These are phyloP conservation scores for Chrysocyon brachyurus DNA, from an alignment of 2,797 vertebrate species.

Conservation along the genomic window DNA sequence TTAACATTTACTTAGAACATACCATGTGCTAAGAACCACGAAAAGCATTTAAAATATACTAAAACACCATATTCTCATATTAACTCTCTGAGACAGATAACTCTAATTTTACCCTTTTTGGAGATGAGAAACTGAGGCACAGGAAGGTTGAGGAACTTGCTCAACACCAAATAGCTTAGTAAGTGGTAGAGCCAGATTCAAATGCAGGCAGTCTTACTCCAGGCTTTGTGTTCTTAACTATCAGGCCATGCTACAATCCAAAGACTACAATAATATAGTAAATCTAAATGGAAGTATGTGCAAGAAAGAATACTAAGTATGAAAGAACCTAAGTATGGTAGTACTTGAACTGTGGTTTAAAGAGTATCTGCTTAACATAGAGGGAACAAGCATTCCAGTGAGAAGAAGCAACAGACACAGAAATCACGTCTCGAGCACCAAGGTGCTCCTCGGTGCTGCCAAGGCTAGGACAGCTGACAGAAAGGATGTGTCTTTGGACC, in stretches of 20 bases:
- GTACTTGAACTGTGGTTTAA: neutral
- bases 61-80: neutral
- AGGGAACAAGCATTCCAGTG: neutral
- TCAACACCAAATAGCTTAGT: neutral
- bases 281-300: constrained; percentile 9
- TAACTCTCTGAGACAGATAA: neutral
- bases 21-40: neutral
- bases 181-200: neutral
- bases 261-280: neutral
- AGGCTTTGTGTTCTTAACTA: constrained; percentile 12
- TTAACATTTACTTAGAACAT: constrained; percentile 41
- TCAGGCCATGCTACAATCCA: neutral
- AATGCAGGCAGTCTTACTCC: neutral
- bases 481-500: neutral
- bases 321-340: neutral
- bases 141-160: constrained; percentile 15
- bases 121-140: constrained; percentile 45
- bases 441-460: neutral
- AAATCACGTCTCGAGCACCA: neutral
- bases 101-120: constrained; percentile 23
- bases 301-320: constrained; percentile 2
- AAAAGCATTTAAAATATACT: neutral
- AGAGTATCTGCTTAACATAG: neutral
- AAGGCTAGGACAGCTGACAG: neutral
- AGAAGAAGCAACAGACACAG: neutral